Conservation (phyloP, 2,888 invertebrate genomes). For the Dryocosmus kuriphilus region DNA sequence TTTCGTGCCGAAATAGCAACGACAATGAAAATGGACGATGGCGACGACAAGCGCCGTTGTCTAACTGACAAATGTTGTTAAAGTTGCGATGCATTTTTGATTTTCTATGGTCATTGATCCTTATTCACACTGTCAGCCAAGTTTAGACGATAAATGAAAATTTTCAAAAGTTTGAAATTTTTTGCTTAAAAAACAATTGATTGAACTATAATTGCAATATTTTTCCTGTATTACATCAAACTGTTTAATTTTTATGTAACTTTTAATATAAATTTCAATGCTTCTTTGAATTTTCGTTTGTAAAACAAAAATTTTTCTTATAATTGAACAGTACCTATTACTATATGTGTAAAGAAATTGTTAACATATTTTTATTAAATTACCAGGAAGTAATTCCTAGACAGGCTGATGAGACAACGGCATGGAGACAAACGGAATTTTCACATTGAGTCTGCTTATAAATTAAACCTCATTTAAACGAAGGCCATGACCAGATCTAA, state of each 20-base stretch:
- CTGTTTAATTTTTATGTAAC: too few relatives aligned
- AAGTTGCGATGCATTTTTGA: slow-evolving; percentile 48
- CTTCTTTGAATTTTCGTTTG: too few relatives aligned
- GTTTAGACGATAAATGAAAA: neutral
- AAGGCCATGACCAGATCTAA: slow-evolving; percentile 56
- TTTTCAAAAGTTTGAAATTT: too few relatives aligned
- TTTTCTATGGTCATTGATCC: slow-evolving; percentile 63
- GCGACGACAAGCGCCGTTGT: slow-evolving; percentile 59
- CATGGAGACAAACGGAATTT: slow-evolving; percentile 46
- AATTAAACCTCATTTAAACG: slow-evolving; percentile 54
- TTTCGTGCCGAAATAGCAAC: slow-evolving; percentile 65
- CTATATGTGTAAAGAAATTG: neutral
- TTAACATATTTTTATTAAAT: slow-evolving; percentile 22
- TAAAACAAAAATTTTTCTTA: too few relatives aligned
- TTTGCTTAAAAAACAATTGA: too few relatives aligned
- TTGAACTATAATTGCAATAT: too few relatives aligned
- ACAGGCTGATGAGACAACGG: slow-evolving; percentile 40
- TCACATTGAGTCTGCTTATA: slow-evolving; percentile 28
- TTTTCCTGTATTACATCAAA: too few relatives aligned
- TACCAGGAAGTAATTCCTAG: slow-evolving; percentile 55
- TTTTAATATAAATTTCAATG: too few relatives aligned
- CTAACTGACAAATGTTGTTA: slow-evolving; percentile 62
- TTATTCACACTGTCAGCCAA: neutral
- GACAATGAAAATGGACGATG: too few relatives aligned
- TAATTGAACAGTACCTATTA: too few relatives aligned